Conservation (phyloP, 2,797 vertebrate species). For the Sebastes nivosus region DNA sequence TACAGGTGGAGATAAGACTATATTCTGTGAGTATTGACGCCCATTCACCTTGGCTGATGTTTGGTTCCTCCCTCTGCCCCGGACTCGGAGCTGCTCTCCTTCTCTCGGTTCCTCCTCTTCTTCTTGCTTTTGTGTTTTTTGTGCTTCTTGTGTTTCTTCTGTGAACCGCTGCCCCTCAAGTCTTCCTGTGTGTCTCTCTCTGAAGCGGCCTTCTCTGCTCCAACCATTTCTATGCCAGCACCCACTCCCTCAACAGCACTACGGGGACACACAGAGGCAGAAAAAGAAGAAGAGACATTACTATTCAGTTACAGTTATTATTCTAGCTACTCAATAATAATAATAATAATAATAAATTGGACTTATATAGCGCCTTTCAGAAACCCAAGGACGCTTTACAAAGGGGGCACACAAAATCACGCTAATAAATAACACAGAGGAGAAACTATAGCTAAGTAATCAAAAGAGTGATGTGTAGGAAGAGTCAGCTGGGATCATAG, state of each 20-base stretch:
- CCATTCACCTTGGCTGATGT: constrained; percentile 47
- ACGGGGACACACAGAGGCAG: neutral
- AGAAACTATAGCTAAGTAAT: too few relatives aligned
- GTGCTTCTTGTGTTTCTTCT: constrained; percentile 81
- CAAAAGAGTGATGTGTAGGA: too few relatives aligned
- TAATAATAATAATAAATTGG: too few relatives aligned
- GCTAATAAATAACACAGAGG: too few relatives aligned
- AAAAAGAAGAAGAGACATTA: neutral
- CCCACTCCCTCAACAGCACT: constrained; percentile 15
- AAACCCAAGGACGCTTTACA: too few relatives aligned
- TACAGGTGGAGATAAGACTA: too few relatives aligned
- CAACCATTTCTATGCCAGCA: neutral
- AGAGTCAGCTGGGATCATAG: too few relatives aligned
- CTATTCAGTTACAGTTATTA: neutral
- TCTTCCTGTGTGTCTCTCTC: constrained; percentile 28
- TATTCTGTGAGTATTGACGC: too few relatives aligned
- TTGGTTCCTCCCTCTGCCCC: constrained; percentile 38
- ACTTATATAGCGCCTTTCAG: too few relatives aligned
- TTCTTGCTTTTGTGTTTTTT: constrained; percentile 84
- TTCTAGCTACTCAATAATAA: too few relatives aligned
- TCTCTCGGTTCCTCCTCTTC: constrained; percentile 69
- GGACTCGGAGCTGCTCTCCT: constrained; percentile 74
- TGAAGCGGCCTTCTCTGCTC: neutral
- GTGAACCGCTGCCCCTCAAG: constrained; percentile 30
- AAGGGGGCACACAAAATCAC: too few relatives aligned